Conservation (phyloP, 1,140 invertebrate genomes). For the Rhynchophorus ferrugineus region DNA sequence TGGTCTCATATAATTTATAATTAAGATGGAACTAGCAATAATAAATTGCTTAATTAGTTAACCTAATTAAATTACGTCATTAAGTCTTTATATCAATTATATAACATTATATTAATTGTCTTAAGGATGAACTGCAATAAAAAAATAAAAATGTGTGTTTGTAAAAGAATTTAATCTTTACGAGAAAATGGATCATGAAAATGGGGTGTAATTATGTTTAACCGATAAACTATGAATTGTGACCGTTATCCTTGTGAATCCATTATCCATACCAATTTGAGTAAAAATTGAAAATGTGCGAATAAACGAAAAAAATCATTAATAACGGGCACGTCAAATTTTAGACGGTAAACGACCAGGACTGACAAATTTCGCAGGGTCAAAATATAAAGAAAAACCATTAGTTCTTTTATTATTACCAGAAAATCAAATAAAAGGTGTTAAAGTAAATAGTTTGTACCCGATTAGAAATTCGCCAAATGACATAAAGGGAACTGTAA, state of each 20-base stretch:
- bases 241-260: neutral
- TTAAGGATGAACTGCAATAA: no score
- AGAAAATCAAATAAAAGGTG: conserved; percentile 1
- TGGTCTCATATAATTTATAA: no score
- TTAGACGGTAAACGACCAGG: neutral
- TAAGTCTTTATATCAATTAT: no score
- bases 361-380: neutral
- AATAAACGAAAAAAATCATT: conserved; percentile 2
- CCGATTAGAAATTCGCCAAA: neutral
- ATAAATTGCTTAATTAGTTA: no score
- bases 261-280: neutral
- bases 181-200: no score
- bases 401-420: neutral
- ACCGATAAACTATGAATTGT: neutral
- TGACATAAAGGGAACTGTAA: neutral
- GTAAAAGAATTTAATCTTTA: no score
- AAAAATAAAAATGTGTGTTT: no score
- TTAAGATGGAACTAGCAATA: no score
- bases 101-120: no score
- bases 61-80: no score
- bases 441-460: conserved; percentile 1
- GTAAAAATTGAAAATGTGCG: neutral
- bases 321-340: conserved; percentile 1
- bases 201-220: no score
- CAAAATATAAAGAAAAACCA: conserved; percentile 3